A percentile compares a stretch with the other conserved stretches of the same genome.
phyloP scores from a whole-genome alignment of 2,113 vertebrate species.

The Silurus asotus region DNA sequence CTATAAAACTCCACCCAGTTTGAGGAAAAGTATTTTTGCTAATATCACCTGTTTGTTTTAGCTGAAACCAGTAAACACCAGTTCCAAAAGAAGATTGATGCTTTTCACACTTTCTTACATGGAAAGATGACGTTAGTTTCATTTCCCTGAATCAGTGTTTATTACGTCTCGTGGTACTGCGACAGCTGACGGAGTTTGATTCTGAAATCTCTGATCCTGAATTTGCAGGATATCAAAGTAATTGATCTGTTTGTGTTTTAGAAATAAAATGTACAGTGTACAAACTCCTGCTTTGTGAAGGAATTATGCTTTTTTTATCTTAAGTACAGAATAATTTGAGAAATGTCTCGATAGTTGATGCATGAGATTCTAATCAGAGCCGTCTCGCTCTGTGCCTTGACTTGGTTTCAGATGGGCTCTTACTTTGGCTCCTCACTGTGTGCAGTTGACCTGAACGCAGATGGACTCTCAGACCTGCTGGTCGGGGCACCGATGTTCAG shows the following conservation, averaged over 20 bases:
- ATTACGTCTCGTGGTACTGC: too few relatives aligned
- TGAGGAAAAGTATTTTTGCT: too few relatives aligned
- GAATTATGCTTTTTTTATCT: background rate
- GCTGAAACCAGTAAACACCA: too few relatives aligned
- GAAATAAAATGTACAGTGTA: background rate
- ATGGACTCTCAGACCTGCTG: conserved; percentile 94
- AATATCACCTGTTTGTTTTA: too few relatives aligned
- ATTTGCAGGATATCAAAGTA: background rate
- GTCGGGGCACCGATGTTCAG: conserved; percentile 98
- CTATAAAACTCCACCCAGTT: too few relatives aligned
- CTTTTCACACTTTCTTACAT: too few relatives aligned
- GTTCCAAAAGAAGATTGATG: too few relatives aligned
- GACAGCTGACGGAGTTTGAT: background rate
- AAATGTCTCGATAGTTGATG: background rate
- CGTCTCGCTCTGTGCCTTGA: conserved; percentile 82
- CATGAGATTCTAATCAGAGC: conserved; percentile 70
- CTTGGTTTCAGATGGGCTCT: conserved; percentile 99
- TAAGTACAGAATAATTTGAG: background rate
- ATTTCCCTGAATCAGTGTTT: too few relatives aligned
- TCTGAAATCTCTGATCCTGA: background rate
- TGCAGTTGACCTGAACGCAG: conserved; percentile 96
- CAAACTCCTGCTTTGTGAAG: background rate
- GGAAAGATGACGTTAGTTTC: too few relatives aligned
- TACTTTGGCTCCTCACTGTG: conserved; percentile 99
- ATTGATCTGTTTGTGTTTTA: background rate